These are phyloP conservation scores for Bombus superbus DNA, from an alignment of 1,140 invertebrate genomes.

Conservation along the genomic window DNA sequence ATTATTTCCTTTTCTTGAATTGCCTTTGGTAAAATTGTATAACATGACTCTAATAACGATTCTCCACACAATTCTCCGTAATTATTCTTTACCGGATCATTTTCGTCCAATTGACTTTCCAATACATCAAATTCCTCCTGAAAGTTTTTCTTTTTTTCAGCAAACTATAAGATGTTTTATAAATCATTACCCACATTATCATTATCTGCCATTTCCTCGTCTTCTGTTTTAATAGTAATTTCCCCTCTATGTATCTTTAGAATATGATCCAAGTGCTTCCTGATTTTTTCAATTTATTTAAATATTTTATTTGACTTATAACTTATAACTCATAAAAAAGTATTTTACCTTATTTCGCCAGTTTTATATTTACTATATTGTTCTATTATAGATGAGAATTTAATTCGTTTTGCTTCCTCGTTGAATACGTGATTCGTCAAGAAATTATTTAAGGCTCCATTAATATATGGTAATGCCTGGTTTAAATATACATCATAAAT, in stretches of 20 bases:
- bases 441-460: conserved; percentile 85
- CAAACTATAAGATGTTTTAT: not conserved
- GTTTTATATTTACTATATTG: conserved; percentile 79
- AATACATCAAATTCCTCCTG: conserved; percentile 75
- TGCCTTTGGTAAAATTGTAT: conserved; percentile 53
- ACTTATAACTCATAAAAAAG: not conserved
- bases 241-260: conserved; percentile 70
- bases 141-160: not conserved
- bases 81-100: conserved; percentile 73
- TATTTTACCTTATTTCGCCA: conserved; percentile 70
- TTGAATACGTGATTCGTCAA: conserved; percentile 83
- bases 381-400: conserved; percentile 77
- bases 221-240: conserved; percentile 58
- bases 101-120: conserved; percentile 76
- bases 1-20: conserved; percentile 23
- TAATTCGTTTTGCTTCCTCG: conserved; percentile 83
- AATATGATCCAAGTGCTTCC: conserved; percentile 72
- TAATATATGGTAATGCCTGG: conserved; percentile 85
- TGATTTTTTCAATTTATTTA: conserved; percentile 27
- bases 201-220: conserved; percentile 71
- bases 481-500: conserved; percentile 34
- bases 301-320: not conserved
- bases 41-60: conserved; percentile 70
- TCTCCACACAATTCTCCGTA: conserved; percentile 74
- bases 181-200: conserved; percentile 66